Conservation (phyloP, 2,113 vertebrate species). For the Atlantisia rogersi region DNA sequence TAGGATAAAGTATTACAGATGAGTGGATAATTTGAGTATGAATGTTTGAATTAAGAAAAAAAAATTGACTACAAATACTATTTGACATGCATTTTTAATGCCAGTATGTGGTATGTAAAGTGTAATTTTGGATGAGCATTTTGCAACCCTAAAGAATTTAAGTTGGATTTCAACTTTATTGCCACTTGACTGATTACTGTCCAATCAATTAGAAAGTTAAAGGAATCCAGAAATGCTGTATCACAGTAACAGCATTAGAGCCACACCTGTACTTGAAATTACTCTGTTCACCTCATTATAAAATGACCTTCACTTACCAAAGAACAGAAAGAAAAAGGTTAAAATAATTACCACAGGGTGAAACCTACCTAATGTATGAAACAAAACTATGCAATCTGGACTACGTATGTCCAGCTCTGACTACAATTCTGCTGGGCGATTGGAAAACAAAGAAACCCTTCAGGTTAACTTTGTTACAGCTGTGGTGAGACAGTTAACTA, state of each 20-base stretch:
- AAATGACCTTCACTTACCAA: not conserved
- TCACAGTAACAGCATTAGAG: not conserved
- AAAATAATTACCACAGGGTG: not conserved
- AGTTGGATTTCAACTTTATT: not conserved
- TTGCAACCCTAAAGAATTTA: not conserved
- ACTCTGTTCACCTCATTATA: not conserved
- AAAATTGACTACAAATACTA: not conserved
- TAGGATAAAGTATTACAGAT: not conserved
- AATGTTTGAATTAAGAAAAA: not conserved
- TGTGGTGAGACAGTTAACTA: not conserved
- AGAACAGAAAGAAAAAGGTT: not conserved
- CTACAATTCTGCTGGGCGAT: not conserved
- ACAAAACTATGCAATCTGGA: not conserved
- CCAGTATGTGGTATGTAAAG: not conserved
- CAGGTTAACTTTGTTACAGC: not conserved
- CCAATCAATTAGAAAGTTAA: not conserved
- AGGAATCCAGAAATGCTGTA: not conserved
- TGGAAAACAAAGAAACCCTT: not conserved
- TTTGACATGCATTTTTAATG: not conserved
- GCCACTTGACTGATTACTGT: not conserved
- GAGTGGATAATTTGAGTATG: not conserved
- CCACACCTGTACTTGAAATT: not conserved
- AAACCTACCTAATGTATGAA: not conserved
- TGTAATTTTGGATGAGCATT: not conserved
- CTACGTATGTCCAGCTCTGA: not conserved